Evolutionary conservation across 1,140 invertebrate species (phyloP).

Genomic region (Nasonia giraulti): DNA sequence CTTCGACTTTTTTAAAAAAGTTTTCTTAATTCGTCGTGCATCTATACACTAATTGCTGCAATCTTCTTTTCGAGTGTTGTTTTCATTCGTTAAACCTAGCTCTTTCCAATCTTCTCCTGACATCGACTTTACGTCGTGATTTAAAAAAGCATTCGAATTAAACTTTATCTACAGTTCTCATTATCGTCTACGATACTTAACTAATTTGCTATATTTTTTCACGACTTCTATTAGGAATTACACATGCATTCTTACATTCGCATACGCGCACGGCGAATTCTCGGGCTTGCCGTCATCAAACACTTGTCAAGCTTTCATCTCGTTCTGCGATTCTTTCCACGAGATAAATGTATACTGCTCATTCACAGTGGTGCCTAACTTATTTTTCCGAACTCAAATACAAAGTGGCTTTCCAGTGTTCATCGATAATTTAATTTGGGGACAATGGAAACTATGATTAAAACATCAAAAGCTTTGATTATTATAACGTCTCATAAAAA

Average conservation of each 20-base stretch:
- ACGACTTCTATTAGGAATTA: constrained; percentile 36
- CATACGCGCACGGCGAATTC: background rate
- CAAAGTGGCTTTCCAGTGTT: background rate
- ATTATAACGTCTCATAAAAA: background rate
- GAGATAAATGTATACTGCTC: background rate
- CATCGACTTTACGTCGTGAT: background rate
- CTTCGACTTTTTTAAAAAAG: background rate
- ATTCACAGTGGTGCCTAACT: background rate
- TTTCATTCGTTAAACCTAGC: background rate
- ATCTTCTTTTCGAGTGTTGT: background rate
- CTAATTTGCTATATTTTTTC: background rate
- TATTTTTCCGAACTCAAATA: background rate
- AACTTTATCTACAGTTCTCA: constrained; percentile 36
- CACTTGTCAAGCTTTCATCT: background rate
- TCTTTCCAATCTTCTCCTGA: background rate
- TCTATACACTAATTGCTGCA: background rate
- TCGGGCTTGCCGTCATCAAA: background rate
- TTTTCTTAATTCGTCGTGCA: background rate
- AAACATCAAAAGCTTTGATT: no score
- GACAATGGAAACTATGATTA: no score
- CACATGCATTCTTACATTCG: background rate
- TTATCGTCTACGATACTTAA: constrained; percentile 22
- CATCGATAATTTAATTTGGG: background rate
- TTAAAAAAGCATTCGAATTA: background rate
- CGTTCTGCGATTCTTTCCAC: background rate